Percentiles rank a stretch among this genome's conserved stretches.
Conservation (phyloP, 1,140 invertebrate genomes). For the Pachyrhynchus sulphureomaculatus region DNA sequence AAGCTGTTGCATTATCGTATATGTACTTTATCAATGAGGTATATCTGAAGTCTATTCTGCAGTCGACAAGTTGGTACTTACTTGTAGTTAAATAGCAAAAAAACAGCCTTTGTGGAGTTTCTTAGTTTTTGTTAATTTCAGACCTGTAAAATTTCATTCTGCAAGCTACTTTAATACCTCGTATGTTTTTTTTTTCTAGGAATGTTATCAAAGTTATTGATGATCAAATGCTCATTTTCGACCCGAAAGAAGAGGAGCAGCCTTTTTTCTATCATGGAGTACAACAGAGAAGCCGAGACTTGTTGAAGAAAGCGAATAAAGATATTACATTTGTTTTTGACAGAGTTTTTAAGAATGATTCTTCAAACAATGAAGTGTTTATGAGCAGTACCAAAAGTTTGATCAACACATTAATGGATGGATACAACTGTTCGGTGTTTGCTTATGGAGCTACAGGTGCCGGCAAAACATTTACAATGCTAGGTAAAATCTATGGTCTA, state of each 20-base stretch:
- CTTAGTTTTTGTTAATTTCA: too few species aligned
- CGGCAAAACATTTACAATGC: constrained; percentile 95
- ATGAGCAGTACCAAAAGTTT: constrained; percentile 75
- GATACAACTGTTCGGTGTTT: constrained; percentile 92
- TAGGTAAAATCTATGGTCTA: too few species aligned
- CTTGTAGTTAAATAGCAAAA: too few species aligned
- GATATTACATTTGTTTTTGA: constrained; percentile 89
- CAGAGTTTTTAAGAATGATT: constrained; percentile 69
- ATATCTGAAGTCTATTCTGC: too few species aligned
- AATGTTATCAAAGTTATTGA: constrained; percentile 73
- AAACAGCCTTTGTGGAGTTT: too few species aligned
- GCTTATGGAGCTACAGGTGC: constrained; percentile 92
- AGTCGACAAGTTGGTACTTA: too few species aligned
- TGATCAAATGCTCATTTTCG: constrained; percentile 77
- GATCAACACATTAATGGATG: constrained; percentile 74
- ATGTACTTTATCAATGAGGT: too few species aligned
- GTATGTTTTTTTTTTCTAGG: constrained; percentile 52
- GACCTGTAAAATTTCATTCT: too few species aligned
- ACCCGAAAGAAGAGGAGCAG: constrained; percentile 80
- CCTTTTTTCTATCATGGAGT: constrained; percentile 82
- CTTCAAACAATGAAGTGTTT: constrained; percentile 74
- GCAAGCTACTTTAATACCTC: background rate
- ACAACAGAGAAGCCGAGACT: constrained; percentile 74
- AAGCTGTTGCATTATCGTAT: too few species aligned
- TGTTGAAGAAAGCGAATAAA: constrained; percentile 79